Conservation (phyloP, 92 coral and sea anemone genomes). For the Bergia sp. region DNA sequence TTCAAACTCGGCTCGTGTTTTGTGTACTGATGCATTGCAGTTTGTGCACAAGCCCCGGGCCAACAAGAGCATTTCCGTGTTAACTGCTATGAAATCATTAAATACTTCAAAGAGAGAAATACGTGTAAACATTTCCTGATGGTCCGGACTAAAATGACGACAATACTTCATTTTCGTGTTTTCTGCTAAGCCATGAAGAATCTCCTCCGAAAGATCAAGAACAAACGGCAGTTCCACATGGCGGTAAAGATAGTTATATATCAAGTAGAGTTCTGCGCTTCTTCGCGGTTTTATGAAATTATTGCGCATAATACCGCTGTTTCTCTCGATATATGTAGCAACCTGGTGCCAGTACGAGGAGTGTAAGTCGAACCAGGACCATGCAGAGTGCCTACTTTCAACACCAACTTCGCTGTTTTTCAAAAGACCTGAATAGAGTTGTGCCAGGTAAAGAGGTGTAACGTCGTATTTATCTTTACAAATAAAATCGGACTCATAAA, state of each 20-base stretch:
- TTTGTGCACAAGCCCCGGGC: not conserved
- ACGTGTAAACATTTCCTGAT: no score
- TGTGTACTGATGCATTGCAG: not conserved
- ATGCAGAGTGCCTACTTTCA: not conserved
- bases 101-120: no score
- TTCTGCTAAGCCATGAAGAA: not conserved
- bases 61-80: not conserved
- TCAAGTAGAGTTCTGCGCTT: conserved; percentile 6
- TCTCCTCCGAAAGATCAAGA: not conserved
- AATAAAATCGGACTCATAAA: not conserved
- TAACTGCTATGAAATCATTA: not conserved
- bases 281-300: not conserved
- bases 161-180: not conserved
- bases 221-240: not conserved
- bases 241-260: conserved; percentile 11
- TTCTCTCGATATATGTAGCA: not conserved
- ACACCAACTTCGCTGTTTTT: not conserved
- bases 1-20: not conserved
- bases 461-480: conserved; percentile 14
- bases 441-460: conserved; percentile 20
- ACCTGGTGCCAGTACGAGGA: not conserved
- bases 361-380: not conserved
- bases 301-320: not conserved
- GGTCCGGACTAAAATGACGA: no score
- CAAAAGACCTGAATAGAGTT: not conserved